Base-by-base conservation (phyloP, 2,113 vertebrate species). In the Notarius lentiginosus region DNA sequence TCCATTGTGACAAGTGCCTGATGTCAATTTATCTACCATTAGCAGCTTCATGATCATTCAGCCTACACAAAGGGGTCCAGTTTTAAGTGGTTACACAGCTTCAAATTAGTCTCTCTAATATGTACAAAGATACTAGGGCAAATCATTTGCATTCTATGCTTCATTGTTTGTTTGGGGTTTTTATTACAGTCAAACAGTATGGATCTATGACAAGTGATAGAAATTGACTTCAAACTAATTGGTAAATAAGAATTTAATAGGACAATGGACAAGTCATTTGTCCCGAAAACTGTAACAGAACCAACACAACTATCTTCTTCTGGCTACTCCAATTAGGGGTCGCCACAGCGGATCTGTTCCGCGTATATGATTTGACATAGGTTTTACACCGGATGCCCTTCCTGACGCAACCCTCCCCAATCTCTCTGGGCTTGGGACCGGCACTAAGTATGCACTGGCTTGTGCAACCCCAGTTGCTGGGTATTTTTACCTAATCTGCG, bases 1-100 rank as follows among this genome's bases (percentile, higher is more conserved):
- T 34, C 20, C 66, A 82, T 58, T 65, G 34, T 27, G 17, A 82
- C 24, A 84, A 87, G 60, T 70, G 56, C 27, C 81, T 18, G 41
- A 84, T 84, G 79, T 12, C 53, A 84, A 85, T 87, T 84, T 87
- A 12, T 60, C 73, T n/a, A 80, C 47, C 47, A 84, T 86, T 76
- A 30, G 73, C 81, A 73, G 30, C 22, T 63, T 68, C 70, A 81
- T 84, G 84, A 84, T 85, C 77, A 84, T 70, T 63, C 82, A 24
- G 47, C n/a, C 49, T 51, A 18, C 1, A 65, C 41, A 79, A 79
- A 30, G 9, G 15, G 4, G 24, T 56, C 14, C 27, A 18, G 14
- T 84, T 70, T 63, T 34, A 79, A 72, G 55, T 82, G 76, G 70
- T 84, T 89, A 53, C 60, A 70, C 55, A 7, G 22, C 83, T 65